Evolutionary conservation across 2,888 invertebrate genomes (phyloP), one percentile per base, ranked within the genome.

Genomic region (Microplitis manilae): DNA sequence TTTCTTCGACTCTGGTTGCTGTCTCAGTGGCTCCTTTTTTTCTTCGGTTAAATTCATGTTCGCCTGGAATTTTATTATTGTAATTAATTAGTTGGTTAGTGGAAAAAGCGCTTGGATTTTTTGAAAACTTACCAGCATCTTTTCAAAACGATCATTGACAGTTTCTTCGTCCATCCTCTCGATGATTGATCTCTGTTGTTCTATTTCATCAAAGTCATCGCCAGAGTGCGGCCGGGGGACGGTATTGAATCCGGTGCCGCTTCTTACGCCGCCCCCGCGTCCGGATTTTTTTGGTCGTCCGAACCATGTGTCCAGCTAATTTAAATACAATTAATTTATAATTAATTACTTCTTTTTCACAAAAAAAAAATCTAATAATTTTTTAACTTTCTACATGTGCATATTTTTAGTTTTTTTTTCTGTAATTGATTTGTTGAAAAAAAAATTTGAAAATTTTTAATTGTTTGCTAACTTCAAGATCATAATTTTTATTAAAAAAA

Each of bases 1-100:
- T 87, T 98, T 97, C 89, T 96, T 96, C 65, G 93, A 92, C 40
- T 94, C 91, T 0, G 95, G 92, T 87, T 95, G 94, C 70, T 93
- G 92, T 74, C 97, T 91, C 38, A 98, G 91, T 0, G 98, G 98
- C 74, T 94, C 94, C 86, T 97, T 96, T 90, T 97, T 97, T 87
- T 97, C 97, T 86, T 97, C 97, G 20, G 95, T 95, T 85, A 98
- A 93, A 91, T 98, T 98, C 97, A 98, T 97, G 89, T 98, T 98
- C 87, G 96, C 95, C 94, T 97, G 91, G 41, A 93, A 93, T 74
- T 77, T 30, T 13, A 65, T 65, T 65, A 5, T 65, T 65, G 2
- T 50, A 50, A 62, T 62, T 62, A 17, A 62, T 20, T 62, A n/a
- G 2, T 62, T 62, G n/a, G n/a, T n/a, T n/a, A 5, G 7, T 62